Percentiles rank a stretch among this genome's conserved stretches.
These are phyloP conservation scores for Micropoecilia bifurca DNA, from an alignment of 2,797 vertebrate species.

Conservation along the genomic window DNA sequence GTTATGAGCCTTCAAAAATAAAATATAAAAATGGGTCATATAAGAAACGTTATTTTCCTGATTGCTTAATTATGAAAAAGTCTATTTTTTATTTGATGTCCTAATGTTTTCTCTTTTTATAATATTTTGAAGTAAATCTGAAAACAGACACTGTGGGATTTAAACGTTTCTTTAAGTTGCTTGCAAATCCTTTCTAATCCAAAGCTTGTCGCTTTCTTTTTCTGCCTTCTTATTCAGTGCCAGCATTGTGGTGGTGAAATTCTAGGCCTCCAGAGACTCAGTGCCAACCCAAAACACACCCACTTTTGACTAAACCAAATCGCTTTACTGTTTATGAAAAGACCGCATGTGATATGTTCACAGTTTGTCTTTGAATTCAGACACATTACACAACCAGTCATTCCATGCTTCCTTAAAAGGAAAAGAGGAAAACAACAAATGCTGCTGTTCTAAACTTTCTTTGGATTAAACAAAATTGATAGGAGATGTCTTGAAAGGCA, in stretches of 20 bases:
- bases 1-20: neutral
- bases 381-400: neutral
- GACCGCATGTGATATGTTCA: conserved; percentile 5
- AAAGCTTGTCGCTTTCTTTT: neutral
- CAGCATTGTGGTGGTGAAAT: conserved; percentile 16
- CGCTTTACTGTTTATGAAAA: conserved; percentile 16
- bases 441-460: conserved; percentile 8
- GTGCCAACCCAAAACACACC: neutral
- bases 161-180: neutral
- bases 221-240: too few relatives aligned
- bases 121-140: neutral
- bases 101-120: neutral
- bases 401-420: conserved; percentile 1
- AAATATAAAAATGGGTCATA: neutral
- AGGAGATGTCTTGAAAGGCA: conserved; percentile 27
- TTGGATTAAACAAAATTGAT: conserved; percentile 40
- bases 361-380: conserved; percentile 7
- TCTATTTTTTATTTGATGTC: neutral
- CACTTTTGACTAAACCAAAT: conserved; percentile 18
- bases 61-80: neutral
- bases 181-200: conserved; percentile 1
- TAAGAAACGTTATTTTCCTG: neutral
- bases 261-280: neutral
- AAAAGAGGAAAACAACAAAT: conserved; percentile 27
- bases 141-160: neutral